phyloP scores from a whole-genome alignment of 2,113 vertebrate genomes.

The Lynx canadensis region DNA sequence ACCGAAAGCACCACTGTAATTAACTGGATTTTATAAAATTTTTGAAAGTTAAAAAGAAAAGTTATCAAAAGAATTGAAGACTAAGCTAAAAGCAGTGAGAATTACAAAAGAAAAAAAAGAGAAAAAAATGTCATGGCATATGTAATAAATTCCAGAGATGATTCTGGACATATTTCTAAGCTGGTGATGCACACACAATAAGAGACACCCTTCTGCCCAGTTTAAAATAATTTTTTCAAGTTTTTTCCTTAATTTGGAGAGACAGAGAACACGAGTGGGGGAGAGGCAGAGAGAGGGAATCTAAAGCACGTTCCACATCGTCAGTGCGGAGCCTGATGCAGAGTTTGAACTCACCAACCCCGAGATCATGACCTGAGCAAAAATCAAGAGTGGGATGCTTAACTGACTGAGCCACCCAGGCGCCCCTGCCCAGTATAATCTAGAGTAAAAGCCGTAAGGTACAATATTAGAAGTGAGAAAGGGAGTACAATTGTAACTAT shows the following conservation, averaged over 20 bases:
- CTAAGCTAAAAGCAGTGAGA: background rate
- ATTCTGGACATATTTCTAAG: background rate
- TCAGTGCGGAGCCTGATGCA: too few relatives aligned
- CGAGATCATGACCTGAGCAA: too few relatives aligned
- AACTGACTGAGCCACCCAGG: too few relatives aligned
- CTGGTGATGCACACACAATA: background rate
- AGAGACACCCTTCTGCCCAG: background rate
- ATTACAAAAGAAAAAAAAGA: background rate
- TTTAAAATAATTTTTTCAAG: background rate
- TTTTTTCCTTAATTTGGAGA: too few relatives aligned
- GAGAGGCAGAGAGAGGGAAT: too few relatives aligned
- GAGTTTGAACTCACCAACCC: too few relatives aligned
- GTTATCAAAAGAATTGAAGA: background rate
- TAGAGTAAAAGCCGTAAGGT: background rate
- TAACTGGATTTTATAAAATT: background rate
- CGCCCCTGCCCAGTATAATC: background rate
- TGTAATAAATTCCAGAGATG: background rate
- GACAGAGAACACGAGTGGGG: too few relatives aligned
- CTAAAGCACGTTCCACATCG: too few relatives aligned
- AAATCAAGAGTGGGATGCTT: too few relatives aligned
- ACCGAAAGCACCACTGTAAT: background rate
- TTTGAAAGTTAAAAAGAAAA: constrained; percentile 13
- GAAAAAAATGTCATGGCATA: background rate
- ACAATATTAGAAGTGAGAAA: background rate
- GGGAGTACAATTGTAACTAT: background rate